Evolutionary conservation across 2,797 vertebrate species (phyloP).

Genomic region (Falco concolor): DNA sequence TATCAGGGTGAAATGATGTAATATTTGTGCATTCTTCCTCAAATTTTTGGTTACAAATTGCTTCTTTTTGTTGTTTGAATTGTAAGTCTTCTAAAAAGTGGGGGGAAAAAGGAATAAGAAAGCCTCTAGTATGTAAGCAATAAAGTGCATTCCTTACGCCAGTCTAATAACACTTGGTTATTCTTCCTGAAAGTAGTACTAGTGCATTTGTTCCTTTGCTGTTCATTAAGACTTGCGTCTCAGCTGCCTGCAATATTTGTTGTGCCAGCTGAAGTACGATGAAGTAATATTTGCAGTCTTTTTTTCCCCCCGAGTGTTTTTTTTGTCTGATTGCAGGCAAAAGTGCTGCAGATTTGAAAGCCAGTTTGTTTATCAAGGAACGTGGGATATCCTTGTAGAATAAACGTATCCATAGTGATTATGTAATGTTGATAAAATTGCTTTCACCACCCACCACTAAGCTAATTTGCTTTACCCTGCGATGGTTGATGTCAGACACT

Average conservation of each 20-base stretch:
- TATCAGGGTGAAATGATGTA: background rate
- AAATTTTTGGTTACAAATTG: background rate
- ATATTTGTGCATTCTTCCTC: background rate
- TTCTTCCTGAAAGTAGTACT: background rate
- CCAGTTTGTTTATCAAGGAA: background rate
- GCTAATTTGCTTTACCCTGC: background rate
- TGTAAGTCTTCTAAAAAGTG: background rate
- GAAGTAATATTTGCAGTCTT: background rate
- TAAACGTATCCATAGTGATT: background rate
- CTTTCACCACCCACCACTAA: background rate
- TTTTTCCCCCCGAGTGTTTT: background rate
- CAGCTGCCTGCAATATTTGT: background rate
- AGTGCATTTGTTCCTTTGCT: background rate
- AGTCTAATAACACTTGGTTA: background rate
- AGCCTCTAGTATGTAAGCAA: background rate
- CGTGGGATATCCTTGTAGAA: background rate
- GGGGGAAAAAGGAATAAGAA: background rate
- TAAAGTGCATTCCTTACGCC: background rate
- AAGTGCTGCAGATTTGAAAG: background rate
- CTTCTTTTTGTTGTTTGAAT: constrained; percentile 9
- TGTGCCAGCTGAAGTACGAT: background rate
- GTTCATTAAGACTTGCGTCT: background rate
- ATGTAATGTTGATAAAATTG: background rate
- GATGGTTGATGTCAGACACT: background rate
- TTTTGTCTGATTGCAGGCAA: background rate